phyloP scores from a whole-genome alignment of 2,888 invertebrate species.

The Malthinus seriepunctatus region DNA sequence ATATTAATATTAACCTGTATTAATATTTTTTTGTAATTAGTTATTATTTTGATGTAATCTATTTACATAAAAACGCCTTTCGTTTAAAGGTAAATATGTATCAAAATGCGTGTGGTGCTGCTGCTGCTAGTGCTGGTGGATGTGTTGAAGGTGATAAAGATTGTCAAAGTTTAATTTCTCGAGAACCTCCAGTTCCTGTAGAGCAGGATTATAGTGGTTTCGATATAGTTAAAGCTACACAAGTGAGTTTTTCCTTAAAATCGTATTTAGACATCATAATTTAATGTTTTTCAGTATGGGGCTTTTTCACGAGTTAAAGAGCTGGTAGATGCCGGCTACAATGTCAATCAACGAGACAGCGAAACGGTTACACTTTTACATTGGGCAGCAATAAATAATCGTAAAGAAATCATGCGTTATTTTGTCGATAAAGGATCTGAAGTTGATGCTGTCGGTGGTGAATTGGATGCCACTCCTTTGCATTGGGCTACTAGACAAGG shows the following conservation, averaged over 20 bases:
- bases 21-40: conserved; percentile 7
- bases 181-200: conserved; percentile 64
- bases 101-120: conserved; percentile 73
- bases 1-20: conserved; percentile 29
- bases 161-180: conserved; percentile 63
- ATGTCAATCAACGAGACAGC: conserved; percentile 91
- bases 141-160: conserved; percentile 66
- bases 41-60: conserved; percentile 10
- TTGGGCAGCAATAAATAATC: conserved; percentile 99
- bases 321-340: conserved; percentile 88
- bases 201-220: conserved; percentile 80
- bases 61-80: background rate
- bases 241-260: conserved; percentile 56
- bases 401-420: conserved; percentile 88
- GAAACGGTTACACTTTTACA: conserved; percentile 98
- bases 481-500: conserved; percentile 98
- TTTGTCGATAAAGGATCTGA: conserved; percentile 83
- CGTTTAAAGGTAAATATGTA: conserved; percentile 58
- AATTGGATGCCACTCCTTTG: conserved; percentile 92
- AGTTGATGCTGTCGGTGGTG: conserved; percentile 95
- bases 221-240: conserved; percentile 94
- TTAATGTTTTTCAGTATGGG: conserved; percentile 69
- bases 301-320: conserved; percentile 81
- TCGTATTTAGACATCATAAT: background rate
- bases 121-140: conserved; percentile 66